A percentile compares a stretch with the other conserved stretches of the same genome.
Conservation (phyloP, 1,140 invertebrate genomes). For the Nylanderia fulva region DNA sequence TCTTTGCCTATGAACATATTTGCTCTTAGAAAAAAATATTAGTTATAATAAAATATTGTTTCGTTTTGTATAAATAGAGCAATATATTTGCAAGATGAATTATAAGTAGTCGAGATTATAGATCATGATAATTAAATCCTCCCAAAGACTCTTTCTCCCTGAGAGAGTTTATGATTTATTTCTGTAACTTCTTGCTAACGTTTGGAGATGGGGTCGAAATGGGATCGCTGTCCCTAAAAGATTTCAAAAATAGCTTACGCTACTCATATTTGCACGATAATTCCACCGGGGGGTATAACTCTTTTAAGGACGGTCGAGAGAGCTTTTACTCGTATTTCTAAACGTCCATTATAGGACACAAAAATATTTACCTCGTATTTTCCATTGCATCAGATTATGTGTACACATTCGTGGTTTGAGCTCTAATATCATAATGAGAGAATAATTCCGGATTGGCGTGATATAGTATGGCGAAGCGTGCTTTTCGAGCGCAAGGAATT, state of each 20-base stretch:
- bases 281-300: neutral
- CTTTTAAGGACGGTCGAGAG: neutral
- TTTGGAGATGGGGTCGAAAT: neutral
- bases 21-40: neutral
- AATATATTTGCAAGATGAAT: neutral
- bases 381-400: neutral
- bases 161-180: conserved; percentile 9
- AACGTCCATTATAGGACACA: neutral
- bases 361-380: conserved; percentile 17
- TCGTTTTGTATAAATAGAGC: neutral
- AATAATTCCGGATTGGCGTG: conserved; percentile 40
- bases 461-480: neutral
- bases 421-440: conserved; percentile 6
- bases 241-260: neutral
- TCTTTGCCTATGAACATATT: conserved; percentile 9
- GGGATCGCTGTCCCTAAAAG: neutral
- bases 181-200: conserved; percentile 4
- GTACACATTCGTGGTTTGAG: neutral
- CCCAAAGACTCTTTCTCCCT: conserved; percentile 12
- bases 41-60: neutral
- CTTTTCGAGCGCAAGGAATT: conserved; percentile 17
- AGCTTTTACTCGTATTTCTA: conserved; percentile 23
- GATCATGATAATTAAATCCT: conserved; percentile 14
- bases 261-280: neutral
- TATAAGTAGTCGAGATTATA: conserved; percentile 10